phyloP scores from a whole-genome alignment of 2,113 vertebrate genomes.

The Hemichromis elongatus region DNA sequence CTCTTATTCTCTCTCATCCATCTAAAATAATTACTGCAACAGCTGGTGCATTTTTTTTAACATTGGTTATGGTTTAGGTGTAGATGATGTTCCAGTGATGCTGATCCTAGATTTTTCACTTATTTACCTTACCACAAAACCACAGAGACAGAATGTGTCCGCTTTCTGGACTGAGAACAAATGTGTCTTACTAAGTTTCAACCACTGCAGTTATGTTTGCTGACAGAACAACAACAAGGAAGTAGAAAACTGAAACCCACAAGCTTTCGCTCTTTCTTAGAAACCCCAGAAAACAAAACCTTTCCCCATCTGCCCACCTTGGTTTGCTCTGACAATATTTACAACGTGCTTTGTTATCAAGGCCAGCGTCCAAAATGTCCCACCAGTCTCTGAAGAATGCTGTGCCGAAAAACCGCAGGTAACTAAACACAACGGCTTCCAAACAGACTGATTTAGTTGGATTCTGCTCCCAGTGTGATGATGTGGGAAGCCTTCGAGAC shows the following conservation, averaged over 20 bases:
- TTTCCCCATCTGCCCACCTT: slow-evolving; percentile 34
- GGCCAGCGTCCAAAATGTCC: slow-evolving; percentile 15
- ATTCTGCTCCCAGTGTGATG: slow-evolving; percentile 15
- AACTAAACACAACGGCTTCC: slow-evolving; percentile 41
- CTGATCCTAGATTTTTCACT: slow-evolving; percentile 21
- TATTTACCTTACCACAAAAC: slow-evolving; percentile 25
- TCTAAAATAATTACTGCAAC: slow-evolving; percentile 29
- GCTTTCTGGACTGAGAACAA: background rate
- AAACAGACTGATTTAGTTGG: slow-evolving; percentile 40
- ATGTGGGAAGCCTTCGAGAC: slow-evolving; percentile 27
- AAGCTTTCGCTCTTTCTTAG: background rate
- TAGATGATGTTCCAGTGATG: slow-evolving; percentile 18
- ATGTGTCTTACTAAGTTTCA: background rate
- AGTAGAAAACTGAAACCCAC: slow-evolving; percentile 11
- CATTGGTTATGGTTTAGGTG: slow-evolving; percentile 9
- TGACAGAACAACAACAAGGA: slow-evolving; percentile 7
- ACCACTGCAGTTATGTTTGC: slow-evolving; percentile 36
- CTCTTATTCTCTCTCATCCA: background rate
- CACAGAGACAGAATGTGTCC: slow-evolving; percentile 1
- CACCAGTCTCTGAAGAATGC: slow-evolving; percentile 35
- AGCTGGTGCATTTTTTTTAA: slow-evolving; percentile 21
- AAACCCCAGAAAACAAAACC: slow-evolving; percentile 23
- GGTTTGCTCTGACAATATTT: slow-evolving; percentile 24
- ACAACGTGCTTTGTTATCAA: slow-evolving; percentile 16
- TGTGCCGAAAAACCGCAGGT: slow-evolving; percentile 28